phyloP scores from a whole-genome alignment of 2,113 vertebrate species.

The Aplodontia rufa region DNA sequence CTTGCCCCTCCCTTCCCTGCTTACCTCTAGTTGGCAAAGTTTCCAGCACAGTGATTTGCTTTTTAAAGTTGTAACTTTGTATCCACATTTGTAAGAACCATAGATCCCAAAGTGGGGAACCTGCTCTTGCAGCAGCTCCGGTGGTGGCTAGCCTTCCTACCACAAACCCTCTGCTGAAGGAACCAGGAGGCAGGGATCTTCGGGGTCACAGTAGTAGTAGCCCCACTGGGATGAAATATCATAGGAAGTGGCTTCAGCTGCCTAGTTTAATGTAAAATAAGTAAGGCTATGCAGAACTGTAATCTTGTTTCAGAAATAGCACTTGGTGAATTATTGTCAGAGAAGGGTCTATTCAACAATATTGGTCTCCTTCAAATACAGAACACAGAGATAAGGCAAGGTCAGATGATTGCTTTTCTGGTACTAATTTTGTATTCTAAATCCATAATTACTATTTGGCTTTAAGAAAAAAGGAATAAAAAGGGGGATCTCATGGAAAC shows the following conservation, averaged over 20 bases:
- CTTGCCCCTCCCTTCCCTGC: slow-evolving; percentile 71
- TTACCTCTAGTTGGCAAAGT: slow-evolving; percentile 63
- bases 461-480: not conserved
- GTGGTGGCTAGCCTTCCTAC: not conserved
- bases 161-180: not conserved
- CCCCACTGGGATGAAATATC: not conserved
- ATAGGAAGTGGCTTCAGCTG: not conserved
- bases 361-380: slow-evolving; percentile 73
- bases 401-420: slow-evolving; percentile 69
- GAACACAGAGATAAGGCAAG: slow-evolving; percentile 61
- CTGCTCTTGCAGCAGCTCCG: not conserved
- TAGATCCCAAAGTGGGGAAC: slow-evolving; percentile 64
- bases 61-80: slow-evolving; percentile 63
- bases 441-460: slow-evolving; percentile 75
- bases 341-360: slow-evolving; percentile 72
- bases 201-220: not conserved
- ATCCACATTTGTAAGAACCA: not conserved
- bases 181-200: not conserved
- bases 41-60: slow-evolving; percentile 28
- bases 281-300: slow-evolving; percentile 23
- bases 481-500: too few relatives aligned
- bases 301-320: slow-evolving; percentile 62
- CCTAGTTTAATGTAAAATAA: slow-evolving; percentile 58
- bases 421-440: slow-evolving; percentile 72
- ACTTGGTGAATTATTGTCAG: slow-evolving; percentile 78